phyloP scores from a whole-genome alignment of 2,888 invertebrate genomes.

The Julus scanicus region DNA sequence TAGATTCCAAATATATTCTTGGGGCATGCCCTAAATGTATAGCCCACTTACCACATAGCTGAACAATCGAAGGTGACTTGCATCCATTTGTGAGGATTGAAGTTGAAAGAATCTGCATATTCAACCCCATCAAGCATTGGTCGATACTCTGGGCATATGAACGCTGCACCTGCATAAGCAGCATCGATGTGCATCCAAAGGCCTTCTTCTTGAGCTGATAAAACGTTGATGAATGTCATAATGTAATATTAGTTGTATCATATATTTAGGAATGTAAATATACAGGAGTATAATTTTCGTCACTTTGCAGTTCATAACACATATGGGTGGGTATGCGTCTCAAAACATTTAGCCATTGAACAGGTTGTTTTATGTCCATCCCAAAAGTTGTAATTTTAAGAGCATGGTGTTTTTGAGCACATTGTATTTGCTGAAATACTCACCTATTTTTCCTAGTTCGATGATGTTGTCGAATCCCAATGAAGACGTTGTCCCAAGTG shows the following conservation, averaged over 20 bases:
- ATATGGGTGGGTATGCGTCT: no score
- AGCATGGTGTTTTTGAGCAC: no score
- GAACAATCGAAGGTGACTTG: conserved; percentile 96
- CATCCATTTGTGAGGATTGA: conserved; percentile 97
- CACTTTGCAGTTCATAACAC: no score
- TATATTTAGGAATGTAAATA: no score
- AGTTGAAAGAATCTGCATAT: conserved; percentile 87
- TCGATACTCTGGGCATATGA: conserved; percentile 91
- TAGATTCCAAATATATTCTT: no score
- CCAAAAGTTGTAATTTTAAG: no score
- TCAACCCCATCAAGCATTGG: conserved; percentile 76
- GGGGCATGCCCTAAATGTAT: no score
- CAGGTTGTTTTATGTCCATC: no score
- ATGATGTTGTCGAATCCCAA: conserved; percentile 91
- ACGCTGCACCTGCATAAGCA: conserved; percentile 93
- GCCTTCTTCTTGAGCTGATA: conserved; percentile 70
- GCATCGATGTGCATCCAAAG: conserved; percentile 89
- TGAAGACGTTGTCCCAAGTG: conserved; percentile 94
- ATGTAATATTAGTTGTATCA: no score
- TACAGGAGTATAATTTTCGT: no score
- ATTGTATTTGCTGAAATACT: conserved; percentile 55
- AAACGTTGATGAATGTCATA: no score
- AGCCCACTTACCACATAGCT: conserved; percentile 80
- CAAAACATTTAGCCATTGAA: no score
- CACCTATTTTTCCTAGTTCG: conserved; percentile 85